A percentile compares a stretch with the other conserved stretches of the same genome.
Evolutionary conservation across 2,888 invertebrate species (phyloP).

Genomic region (Parascotia fuliginaria): DNA sequence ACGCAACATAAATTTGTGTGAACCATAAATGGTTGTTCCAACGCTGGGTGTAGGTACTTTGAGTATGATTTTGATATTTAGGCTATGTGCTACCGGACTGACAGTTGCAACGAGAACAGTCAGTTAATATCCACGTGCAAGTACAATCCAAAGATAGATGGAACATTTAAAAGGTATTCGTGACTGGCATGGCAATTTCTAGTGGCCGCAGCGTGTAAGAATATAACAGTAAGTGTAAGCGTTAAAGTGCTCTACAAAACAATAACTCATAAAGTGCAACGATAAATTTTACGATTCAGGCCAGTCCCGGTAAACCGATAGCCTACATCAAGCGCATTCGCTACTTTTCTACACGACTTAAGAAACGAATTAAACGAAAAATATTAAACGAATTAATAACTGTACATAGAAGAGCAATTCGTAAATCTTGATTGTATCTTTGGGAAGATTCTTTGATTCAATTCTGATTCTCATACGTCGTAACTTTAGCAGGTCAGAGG

Average conservation of each 20-base stretch:
- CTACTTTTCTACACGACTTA: neutral
- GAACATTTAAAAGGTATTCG: constrained; percentile 45
- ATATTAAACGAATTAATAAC: neutral
- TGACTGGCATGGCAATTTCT: constrained; percentile 46
- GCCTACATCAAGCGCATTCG: constrained; percentile 61
- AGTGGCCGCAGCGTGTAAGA: constrained; percentile 29
- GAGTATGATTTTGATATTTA: too few relatives aligned
- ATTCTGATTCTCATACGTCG: too few relatives aligned
- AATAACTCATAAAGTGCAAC: constrained; percentile 75
- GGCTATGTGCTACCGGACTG: neutral
- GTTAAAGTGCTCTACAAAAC: constrained; percentile 57
- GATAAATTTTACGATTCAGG: constrained; percentile 75
- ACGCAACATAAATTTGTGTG: too few relatives aligned
- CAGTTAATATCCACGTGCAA: constrained; percentile 6
- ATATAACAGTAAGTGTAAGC: constrained; percentile 52
- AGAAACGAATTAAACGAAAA: too few relatives aligned
- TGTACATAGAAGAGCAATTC: too few relatives aligned
- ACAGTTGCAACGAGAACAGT: neutral
- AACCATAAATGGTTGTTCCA: too few relatives aligned
- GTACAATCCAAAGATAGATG: constrained; percentile 30
- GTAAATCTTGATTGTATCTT: too few relatives aligned
- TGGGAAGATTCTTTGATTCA: too few relatives aligned
- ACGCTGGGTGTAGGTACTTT: too few relatives aligned
- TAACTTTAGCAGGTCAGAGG: too few relatives aligned
- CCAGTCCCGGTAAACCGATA: constrained; percentile 69